A percentile compares a stretch with the other conserved stretches of the same genome.
Conservation (phyloP, 2,113 vertebrate species). For the Struthio camelus region DNA sequence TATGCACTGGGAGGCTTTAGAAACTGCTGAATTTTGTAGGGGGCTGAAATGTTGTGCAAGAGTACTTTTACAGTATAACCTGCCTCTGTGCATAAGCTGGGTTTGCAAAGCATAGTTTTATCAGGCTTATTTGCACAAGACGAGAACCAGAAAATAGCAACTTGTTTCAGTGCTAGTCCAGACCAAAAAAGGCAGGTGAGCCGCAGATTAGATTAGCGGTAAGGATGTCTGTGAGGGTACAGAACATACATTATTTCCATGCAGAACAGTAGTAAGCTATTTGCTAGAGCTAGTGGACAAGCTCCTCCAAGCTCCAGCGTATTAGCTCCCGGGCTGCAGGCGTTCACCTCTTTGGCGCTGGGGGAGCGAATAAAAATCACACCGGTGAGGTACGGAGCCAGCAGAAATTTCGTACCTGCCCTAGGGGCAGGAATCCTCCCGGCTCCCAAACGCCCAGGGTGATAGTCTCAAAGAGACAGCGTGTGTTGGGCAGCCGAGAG, state of each 20-base stretch:
- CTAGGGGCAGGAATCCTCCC: not conserved
- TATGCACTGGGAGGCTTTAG: not conserved
- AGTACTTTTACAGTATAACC: not conserved
- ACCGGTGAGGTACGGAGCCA: not conserved
- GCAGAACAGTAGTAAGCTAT: not conserved
- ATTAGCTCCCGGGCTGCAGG: not conserved
- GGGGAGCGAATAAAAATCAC: not conserved
- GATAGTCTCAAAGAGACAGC: not conserved
- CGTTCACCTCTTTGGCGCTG: not conserved
- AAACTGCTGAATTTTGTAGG: not conserved
- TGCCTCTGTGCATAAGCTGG: not conserved
- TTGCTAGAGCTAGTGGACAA: not conserved
- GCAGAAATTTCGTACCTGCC: not conserved
- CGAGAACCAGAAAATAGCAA: not conserved
- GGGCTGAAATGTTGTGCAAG: not conserved
- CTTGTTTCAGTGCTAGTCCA: not conserved
- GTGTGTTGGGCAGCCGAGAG: not conserved
- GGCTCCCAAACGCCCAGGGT: accelerated
- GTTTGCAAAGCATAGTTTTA: not conserved
- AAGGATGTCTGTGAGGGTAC: not conserved
- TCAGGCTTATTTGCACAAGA: not conserved
- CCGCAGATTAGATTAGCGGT: accelerated
- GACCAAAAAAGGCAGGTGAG: not conserved
- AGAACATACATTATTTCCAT: not conserved
- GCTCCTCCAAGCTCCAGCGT: not conserved